A percentile compares a stretch with the other conserved stretches of the same genome.
Evolutionary conservation across 2,888 invertebrate genomes (phyloP).

Genomic region (Atherix ibis): DNA sequence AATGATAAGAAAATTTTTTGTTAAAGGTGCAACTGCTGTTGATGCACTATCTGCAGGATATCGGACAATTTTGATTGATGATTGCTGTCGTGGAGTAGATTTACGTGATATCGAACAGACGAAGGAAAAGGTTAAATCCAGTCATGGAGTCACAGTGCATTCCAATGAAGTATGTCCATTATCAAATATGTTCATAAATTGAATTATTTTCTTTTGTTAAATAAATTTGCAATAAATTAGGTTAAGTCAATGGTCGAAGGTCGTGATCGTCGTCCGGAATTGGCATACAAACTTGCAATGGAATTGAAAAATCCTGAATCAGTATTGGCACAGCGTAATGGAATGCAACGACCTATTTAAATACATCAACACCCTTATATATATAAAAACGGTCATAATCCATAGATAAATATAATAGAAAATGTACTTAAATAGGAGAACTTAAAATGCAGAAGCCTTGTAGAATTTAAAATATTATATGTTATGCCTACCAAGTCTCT

Average conservation of each 20-base stretch:
- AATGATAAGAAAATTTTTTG: too few relatives aligned
- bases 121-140: constrained; percentile 54
- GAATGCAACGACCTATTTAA: constrained; percentile 19
- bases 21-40: constrained; percentile 64
- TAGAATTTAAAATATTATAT: too few relatives aligned
- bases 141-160: constrained; percentile 66
- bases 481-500: too few relatives aligned
- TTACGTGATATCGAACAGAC: constrained; percentile 70
- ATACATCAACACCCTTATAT: too few relatives aligned
- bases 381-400: too few relatives aligned
- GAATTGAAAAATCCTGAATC: constrained; percentile 52
- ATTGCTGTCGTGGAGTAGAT: constrained; percentile 81
- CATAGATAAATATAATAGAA: too few relatives aligned
- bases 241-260: constrained; percentile 79
- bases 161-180: constrained; percentile 45
- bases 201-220: constrained; percentile 9
- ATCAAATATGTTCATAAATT: constrained; percentile 2
- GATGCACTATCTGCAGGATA: constrained; percentile 85
- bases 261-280: constrained; percentile 68
- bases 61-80: constrained; percentile 74
- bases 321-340: constrained; percentile 27
- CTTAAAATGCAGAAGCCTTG: too few relatives aligned
- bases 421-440: too few relatives aligned
- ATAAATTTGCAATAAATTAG: constrained; percentile 28
- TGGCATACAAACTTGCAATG: constrained; percentile 77